Evolutionary conservation across 2,888 invertebrate species (phyloP), one percentile per base, ranked within the genome.

Genomic region (Chaitophorus viminalis): DNA sequence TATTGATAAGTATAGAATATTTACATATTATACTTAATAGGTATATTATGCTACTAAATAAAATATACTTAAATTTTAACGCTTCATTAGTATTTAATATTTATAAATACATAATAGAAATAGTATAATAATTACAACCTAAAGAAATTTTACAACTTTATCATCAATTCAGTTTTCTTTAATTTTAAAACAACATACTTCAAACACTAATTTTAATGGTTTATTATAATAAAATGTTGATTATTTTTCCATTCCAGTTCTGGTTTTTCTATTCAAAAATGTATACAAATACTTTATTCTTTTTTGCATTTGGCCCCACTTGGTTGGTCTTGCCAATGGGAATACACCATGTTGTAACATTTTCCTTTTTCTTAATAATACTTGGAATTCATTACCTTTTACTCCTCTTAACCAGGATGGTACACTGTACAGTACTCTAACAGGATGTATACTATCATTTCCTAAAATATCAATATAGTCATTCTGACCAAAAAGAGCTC

Each of bases 391-490:
- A 91, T 96, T 95, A 0, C 97, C 98, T 29, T 93, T 93, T 78
- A 97, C 95, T 81, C 98, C 99, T 90, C 96, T 94, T 65, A 99
- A 92, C 98, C 98, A 99, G 0, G 93, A 92, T 0, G 99, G 99
- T 11, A 98, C 94, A 89, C 95, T 94, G 91, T 98, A 97, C 25
- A 97, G 91, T 25, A 98, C 94, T 91, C 94, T 95, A 0, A 95
- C 95, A 0, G 99, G 98, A 91, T 98, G 96, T 88, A 94, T 89
- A 29, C 93, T 93, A 60, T 96, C 96, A 91, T 95, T 94, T 3
- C 99, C 99, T 83, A 99, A 93, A 89, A 99, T 98, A 91, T 99
- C 98, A 89, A 99, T 98, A 91, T 98, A 99, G 92, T 99, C 98
- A 92, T 99, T 99, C 91, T 98, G 98, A 0, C 99, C 99, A 92